Percentiles rank a stretch among this genome's conserved stretches.
Evolutionary conservation across 2,888 invertebrate genomes (phyloP).

Genomic region (Lumbricus terrestris): DNA sequence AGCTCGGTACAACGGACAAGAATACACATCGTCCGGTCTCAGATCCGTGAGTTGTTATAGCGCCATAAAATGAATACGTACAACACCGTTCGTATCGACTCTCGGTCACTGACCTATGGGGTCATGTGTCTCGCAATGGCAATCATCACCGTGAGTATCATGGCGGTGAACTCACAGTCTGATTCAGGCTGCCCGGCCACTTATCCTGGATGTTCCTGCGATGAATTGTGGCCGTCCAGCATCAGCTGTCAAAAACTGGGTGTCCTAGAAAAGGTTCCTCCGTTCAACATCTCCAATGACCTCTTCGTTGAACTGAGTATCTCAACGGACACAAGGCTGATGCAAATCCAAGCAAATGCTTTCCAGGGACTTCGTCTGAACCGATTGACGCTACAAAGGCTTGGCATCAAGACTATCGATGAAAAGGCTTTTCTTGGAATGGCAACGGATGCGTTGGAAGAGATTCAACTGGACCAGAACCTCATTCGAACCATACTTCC

Average conservation of each 20-base stretch:
- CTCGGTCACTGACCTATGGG: background rate
- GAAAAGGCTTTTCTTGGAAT: background rate
- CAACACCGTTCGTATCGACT: background rate
- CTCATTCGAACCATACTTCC: background rate
- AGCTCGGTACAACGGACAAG: background rate
- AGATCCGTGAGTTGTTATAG: background rate
- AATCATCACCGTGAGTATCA: background rate
- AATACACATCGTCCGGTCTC: background rate
- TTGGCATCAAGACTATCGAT: background rate
- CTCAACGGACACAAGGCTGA: background rate
- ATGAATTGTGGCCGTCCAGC: background rate
- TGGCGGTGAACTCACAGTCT: background rate
- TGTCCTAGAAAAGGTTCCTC: background rate
- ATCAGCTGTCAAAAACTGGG: background rate
- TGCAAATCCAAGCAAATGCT: background rate
- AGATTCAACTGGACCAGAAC: background rate
- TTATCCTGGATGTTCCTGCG: background rate
- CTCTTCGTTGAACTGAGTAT: background rate
- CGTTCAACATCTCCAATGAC: background rate
- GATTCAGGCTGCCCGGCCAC: background rate
- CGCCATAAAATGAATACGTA: background rate
- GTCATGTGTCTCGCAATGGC: background rate
- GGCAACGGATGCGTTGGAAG: background rate
- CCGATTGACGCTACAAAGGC: background rate
- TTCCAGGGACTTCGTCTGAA: background rate